phyloP scores from a whole-genome alignment of 2,113 vertebrate species.

The Lamprologus tigripictilis region DNA sequence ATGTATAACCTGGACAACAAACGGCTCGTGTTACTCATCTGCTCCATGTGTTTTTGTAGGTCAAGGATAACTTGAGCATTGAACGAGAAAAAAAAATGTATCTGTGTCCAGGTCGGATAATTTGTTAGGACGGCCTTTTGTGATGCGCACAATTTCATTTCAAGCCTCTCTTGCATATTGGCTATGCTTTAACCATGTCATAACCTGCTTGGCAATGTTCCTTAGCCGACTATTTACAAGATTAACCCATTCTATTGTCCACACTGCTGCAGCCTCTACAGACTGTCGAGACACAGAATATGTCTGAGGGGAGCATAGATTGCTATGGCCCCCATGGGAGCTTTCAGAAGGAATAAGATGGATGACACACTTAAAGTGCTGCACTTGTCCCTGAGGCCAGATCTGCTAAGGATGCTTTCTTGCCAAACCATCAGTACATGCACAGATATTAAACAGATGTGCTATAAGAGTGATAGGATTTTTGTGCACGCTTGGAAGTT shows the following conservation, averaged over 20 bases:
- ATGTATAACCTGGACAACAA: background rate
- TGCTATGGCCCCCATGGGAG: conserved; percentile 32
- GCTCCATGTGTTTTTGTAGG: background rate
- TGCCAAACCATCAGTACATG: conserved; percentile 32
- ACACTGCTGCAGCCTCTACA: background rate
- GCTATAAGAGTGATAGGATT: background rate
- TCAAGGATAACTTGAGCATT: background rate
- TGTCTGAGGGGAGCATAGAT: conserved; percentile 31
- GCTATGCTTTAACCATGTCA: background rate
- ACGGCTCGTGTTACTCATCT: background rate
- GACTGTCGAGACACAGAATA: conserved; percentile 3
- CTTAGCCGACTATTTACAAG: background rate
- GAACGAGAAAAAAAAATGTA: background rate
- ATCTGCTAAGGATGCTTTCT: conserved; percentile 37
- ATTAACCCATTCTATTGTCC: conserved; percentile 34
- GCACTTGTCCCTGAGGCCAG: conserved; percentile 12
- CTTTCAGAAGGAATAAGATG: conserved; percentile 48
- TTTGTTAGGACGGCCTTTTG: background rate
- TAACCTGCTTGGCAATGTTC: background rate
- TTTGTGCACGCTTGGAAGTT: background rate
- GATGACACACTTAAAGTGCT: conserved; percentile 49
- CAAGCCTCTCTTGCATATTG: background rate
- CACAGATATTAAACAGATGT: conserved; percentile 15
- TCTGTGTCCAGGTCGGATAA: background rate
- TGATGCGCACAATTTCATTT: background rate